These are phyloP conservation scores for Rachycentron canadum DNA, from an alignment of 2,797 vertebrate genomes.

Conservation along the genomic window DNA sequence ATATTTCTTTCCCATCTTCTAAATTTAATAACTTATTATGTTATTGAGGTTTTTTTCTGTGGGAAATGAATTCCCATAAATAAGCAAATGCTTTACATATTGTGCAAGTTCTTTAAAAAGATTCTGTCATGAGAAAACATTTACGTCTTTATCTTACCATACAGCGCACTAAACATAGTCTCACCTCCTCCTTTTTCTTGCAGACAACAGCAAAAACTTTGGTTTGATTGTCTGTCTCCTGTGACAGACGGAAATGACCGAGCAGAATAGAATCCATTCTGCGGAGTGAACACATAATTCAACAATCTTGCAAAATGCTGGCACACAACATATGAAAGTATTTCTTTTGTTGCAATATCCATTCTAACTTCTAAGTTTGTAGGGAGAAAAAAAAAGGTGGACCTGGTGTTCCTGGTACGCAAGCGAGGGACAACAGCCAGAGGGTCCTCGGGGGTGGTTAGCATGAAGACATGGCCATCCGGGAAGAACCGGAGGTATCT, in stretches of 20 bases:
- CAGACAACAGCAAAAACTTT: constrained; percentile 99
- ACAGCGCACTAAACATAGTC: constrained; percentile 37
- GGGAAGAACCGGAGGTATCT: constrained; percentile 98
- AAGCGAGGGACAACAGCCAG: constrained; percentile 91
- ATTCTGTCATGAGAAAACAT: too few species aligned
- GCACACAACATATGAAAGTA: neutral
- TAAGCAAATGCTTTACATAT: neutral
- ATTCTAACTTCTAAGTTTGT: neutral
- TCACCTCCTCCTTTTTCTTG: constrained; percentile 97
- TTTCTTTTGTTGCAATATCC: neutral
- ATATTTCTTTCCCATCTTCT: neutral
- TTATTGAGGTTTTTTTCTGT: neutral
- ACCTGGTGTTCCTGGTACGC: constrained; percentile 92
- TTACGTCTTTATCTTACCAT: neutral
- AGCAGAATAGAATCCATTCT: constrained; percentile 94
- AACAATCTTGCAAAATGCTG: neutral
- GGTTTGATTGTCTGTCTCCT: constrained; percentile 99
- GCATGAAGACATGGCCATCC: constrained; percentile 94
- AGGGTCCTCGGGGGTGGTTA: constrained; percentile 96
- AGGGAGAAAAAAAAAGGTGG: neutral
- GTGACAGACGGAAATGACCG: constrained; percentile 97
- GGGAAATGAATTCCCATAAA: neutral
- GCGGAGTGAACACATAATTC: constrained; percentile 55
- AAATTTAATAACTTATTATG: too few species aligned
- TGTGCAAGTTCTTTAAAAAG: neutral